phyloP scores from a whole-genome alignment of 2,797 vertebrate genomes.

The Malurus leucopterus region DNA sequence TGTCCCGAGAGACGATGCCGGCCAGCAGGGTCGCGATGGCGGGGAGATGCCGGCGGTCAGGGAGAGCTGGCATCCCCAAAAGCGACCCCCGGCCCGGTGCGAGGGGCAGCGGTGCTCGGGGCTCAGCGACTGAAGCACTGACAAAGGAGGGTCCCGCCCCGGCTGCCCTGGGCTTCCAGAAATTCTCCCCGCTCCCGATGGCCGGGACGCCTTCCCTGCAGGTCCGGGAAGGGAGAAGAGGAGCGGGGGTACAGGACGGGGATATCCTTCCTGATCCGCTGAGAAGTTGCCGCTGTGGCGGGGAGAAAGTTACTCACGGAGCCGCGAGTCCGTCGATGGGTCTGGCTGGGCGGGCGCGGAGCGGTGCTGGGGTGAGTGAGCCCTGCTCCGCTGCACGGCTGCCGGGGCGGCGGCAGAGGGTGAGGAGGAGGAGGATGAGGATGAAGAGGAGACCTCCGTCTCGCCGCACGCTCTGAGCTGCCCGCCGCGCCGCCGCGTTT shows the following conservation, averaged over 20 bases:
- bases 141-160: neutral
- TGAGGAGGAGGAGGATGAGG: neutral
- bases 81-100: neutral
- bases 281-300: neutral
- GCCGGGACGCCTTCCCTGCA: neutral
- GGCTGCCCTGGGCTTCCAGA: neutral
- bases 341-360: neutral
- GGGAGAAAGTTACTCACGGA: conserved; percentile 54
- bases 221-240: neutral
- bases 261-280: neutral
- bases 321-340: conserved; percentile 5
- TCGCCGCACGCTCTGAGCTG: conserved; percentile 72
- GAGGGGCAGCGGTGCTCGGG: neutral
- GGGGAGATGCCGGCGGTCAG: neutral
- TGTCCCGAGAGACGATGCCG: neutral
- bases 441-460: conserved; percentile 5
- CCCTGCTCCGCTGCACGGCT: neutral
- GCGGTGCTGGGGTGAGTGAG: conserved; percentile 23
- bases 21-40: neutral
- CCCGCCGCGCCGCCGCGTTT: conserved; percentile 78
- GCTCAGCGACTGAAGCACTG: neutral
- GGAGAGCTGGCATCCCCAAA: neutral
- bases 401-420: neutral
- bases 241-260: neutral
- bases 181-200: neutral